Conservation (phyloP, 2,888 invertebrate species). For the Drosophila atripex region DNA sequence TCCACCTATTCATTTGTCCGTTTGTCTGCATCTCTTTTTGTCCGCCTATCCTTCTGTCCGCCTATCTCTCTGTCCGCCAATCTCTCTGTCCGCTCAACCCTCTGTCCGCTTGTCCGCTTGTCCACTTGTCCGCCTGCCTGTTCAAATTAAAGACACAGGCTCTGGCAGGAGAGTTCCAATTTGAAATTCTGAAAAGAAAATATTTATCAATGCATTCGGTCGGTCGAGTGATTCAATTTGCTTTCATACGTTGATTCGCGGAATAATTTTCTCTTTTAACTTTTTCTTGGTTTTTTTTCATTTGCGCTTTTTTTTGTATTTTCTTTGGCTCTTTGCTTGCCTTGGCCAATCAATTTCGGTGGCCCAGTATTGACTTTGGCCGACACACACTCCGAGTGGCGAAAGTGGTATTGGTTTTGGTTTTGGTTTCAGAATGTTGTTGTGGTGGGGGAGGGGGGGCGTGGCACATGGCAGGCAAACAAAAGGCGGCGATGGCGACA, state of each 20-base stretch:
- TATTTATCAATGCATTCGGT: background rate
- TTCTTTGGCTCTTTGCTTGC: background rate
- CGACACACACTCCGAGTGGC: slow-evolving; percentile 1
- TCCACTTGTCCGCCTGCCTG: too few species aligned
- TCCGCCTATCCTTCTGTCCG: too few species aligned
- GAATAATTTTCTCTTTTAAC: slow-evolving; percentile 2
- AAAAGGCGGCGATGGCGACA: slow-evolving; percentile 26
- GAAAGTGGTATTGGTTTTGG: background rate
- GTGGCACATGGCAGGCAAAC: slow-evolving; percentile 8
- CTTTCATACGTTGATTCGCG: slow-evolving; percentile 19
- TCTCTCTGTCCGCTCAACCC: too few species aligned
- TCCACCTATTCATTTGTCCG: too few species aligned
- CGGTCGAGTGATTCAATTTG: slow-evolving; percentile 9
- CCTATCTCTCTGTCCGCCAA: too few species aligned
- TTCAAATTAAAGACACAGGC: too few species aligned
- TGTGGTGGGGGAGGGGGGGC: background rate
- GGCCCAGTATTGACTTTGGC: slow-evolving; percentile 29
- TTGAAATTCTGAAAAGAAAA: background rate
- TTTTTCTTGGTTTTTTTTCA: too few species aligned
- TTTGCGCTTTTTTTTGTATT: background rate
- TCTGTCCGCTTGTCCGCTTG: too few species aligned
- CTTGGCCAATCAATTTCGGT: slow-evolving; percentile 17
- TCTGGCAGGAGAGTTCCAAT: too few species aligned
- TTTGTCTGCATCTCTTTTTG: too few species aligned
- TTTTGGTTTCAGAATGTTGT: background rate